Evolutionary conservation across 1,140 invertebrate species (phyloP), one percentile per base, ranked within the genome.

Genomic region (Campodea augens): DNA sequence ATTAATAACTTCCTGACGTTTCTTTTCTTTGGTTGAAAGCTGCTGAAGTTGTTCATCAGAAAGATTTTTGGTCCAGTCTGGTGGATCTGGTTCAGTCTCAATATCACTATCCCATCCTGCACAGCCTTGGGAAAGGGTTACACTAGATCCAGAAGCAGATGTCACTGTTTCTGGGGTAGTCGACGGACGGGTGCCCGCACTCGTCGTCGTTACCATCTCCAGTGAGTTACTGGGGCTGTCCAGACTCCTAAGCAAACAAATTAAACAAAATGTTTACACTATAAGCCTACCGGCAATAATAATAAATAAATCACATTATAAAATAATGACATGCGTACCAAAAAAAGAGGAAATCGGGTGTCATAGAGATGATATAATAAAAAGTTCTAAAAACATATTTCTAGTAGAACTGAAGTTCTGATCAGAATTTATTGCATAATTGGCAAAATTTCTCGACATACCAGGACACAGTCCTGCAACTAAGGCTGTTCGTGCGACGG

Each of bases 1-100:
- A 64, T 97, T 96, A 47, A 97, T 89, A 57, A 96, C 85, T 68
- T 98, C 91, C 65, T 97, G 93, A 51, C 90, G 70, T 61, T 96
- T 96, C 61, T 84, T 81, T 63, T 88, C 78, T 54, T 75, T 72
- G 27, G 78, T 72, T 49, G 77, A 73, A 39, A 89, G 66, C 42
- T 71, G 65, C 15, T 71, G 64, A 5, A 90, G 63, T 29, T 79
- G 69, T 38, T 92, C 86, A 43, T 80, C 78, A 5, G 83, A 71
- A 21, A 96, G 74, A 43, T 75, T 73, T 51, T 81, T 79, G 48
- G 84, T 78, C 79, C 89, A 81, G 52, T 81, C 75, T 1, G 78
- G 75, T 22, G 81, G 71, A 69, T 82, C 74, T 44, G 79, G 66
- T 60, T 91, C 73, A 49, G 81, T 72, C 64, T 85, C 73, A 52